Percentiles rank a stretch among this genome's conserved stretches.
These are phyloP conservation scores for Tenualosa thibaudeaui DNA, from an alignment of 2,797 vertebrate genomes.

Conservation along the genomic window DNA sequence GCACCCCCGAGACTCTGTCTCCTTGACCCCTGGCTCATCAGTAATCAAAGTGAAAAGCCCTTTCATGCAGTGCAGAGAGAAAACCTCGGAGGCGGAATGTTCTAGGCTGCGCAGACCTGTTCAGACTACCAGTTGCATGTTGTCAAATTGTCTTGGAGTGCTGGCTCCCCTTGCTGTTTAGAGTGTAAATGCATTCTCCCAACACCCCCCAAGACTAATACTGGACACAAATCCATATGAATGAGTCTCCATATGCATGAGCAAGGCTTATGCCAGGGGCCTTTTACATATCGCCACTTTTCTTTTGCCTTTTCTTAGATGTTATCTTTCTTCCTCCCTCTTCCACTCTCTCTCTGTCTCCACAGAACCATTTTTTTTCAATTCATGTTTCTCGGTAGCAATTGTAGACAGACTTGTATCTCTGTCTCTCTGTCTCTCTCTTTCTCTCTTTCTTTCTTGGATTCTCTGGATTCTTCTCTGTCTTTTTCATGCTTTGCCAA, in stretches of 20 bases:
- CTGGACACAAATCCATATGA: background rate
- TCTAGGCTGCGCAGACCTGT: background rate
- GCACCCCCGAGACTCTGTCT: background rate
- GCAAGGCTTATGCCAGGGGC: background rate
- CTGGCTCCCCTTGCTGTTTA: background rate
- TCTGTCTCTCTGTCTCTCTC: background rate
- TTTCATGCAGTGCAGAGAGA: background rate
- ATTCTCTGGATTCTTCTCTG: background rate
- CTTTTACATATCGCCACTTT: background rate
- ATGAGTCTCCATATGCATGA: background rate
- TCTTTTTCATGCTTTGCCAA: background rate
- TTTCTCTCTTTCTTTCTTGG: background rate
- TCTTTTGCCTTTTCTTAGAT: background rate
- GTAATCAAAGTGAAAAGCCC: background rate
- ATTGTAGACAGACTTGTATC: background rate
- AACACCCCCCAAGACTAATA: background rate
- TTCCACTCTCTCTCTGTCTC: background rate
- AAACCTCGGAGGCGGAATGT: background rate
- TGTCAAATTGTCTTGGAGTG: background rate
- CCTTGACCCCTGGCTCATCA: slow-evolving; percentile 7
- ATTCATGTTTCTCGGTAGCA: background rate
- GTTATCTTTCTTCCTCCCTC: background rate
- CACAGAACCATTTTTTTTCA: background rate
- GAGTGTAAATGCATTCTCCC: background rate
- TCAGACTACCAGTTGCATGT: background rate